Conservation (phyloP, 2,888 invertebrate species). For the Actias luna region DNA sequence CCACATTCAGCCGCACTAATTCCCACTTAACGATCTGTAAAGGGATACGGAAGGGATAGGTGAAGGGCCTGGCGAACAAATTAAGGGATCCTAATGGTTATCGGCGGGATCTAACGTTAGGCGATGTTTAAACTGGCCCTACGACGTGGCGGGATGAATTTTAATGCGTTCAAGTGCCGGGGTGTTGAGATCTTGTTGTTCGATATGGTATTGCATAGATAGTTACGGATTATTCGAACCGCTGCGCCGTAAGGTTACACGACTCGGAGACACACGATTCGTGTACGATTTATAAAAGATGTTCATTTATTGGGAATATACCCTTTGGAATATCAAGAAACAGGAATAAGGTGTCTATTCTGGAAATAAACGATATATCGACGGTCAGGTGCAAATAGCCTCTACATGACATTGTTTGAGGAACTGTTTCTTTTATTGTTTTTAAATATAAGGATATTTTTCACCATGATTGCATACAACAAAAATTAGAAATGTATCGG, state of each 20-base stretch:
- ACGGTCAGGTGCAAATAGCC: no score
- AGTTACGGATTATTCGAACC: constrained; percentile 10
- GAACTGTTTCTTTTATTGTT: no score
- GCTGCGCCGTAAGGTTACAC: not conserved
- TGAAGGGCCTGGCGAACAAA: constrained; percentile 74
- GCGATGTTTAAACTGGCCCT: constrained; percentile 63
- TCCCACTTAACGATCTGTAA: constrained; percentile 68
- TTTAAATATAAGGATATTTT: no score
- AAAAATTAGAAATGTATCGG: no score
- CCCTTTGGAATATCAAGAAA: not conserved
- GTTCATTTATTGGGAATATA: not conserved
- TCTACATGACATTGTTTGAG: no score
- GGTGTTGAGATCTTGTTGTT: constrained; percentile 13
- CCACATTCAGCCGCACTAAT: constrained; percentile 48
- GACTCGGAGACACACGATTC: not conserved
- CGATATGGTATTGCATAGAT: constrained; percentile 14
- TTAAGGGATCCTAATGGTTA: constrained; percentile 80
- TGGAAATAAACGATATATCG: not conserved
- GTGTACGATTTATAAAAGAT: not conserved
- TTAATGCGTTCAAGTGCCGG: constrained; percentile 51
- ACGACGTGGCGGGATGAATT: constrained; percentile 70
- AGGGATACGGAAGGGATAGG: constrained; percentile 79
- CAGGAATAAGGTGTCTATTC: not conserved
- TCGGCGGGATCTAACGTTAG: constrained; percentile 66
- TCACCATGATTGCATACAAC: no score